phyloP scores from a whole-genome alignment of 2,888 invertebrate genomes.

The Hirtodrosophila duncani region DNA sequence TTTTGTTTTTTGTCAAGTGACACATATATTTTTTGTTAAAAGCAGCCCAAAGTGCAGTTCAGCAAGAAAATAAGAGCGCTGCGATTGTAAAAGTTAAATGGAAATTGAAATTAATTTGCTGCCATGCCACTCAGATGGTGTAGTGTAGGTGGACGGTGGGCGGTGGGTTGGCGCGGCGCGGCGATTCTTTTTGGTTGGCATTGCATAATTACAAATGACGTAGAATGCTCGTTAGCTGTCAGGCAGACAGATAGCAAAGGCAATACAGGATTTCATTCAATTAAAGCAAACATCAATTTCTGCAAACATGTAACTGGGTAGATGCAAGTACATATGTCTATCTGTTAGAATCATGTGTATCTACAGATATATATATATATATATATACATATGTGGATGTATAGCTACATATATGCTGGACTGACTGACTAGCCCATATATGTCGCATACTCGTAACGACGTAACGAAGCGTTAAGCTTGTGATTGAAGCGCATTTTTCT shows the following conservation, averaged over 20 bases:
- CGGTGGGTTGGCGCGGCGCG: background rate
- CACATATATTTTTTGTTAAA: constrained; percentile 45
- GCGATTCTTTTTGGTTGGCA: constrained; percentile 28
- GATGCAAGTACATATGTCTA: background rate
- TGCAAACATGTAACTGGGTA: background rate
- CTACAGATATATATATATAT: background rate
- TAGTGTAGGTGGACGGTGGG: constrained; percentile 17
- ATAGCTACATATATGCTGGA: background rate
- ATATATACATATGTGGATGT: constrained; percentile 1
- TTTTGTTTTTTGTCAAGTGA: constrained; percentile 27
- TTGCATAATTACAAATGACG: constrained; percentile 65
- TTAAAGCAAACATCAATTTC: constrained; percentile 35
- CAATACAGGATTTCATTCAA: constrained; percentile 47
- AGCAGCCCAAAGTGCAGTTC: constrained; percentile 34
- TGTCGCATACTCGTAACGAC: too few relatives aligned
- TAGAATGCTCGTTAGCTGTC: constrained; percentile 26
- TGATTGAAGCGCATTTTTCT: constrained; percentile 43
- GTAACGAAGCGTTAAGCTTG: constrained; percentile 56
- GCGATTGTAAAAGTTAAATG: constrained; percentile 61
- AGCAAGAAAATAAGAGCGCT: constrained; percentile 26
- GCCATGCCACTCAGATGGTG: constrained; percentile 19
- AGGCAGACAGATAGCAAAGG: constrained; percentile 5
- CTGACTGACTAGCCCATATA: too few relatives aligned
- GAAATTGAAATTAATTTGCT: constrained; percentile 67
- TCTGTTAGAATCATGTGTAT: background rate